Evolutionary conservation across 2,113 vertebrate species (phyloP).

Genomic region (Nematolebias whitei): DNA sequence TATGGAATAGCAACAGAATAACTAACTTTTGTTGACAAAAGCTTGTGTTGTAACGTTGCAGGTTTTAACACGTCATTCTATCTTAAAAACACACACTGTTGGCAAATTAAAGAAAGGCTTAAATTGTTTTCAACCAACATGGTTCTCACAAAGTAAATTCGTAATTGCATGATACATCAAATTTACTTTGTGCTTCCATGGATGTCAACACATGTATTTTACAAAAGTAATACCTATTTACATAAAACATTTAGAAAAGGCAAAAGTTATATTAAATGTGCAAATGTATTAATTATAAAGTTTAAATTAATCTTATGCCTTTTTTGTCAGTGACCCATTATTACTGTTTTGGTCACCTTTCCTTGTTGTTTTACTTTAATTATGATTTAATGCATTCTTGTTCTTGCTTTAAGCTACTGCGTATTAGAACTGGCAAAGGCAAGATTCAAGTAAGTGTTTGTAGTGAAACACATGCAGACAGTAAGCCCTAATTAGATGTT

Average conservation of each 20-base stretch:
- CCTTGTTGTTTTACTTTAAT: too few species aligned
- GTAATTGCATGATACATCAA: conserved; percentile 32
- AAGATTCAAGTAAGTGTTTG: too few species aligned
- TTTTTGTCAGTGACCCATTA: too few species aligned
- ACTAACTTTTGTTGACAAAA: conserved; percentile 23
- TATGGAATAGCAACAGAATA: conserved; percentile 7
- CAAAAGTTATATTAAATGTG: neutral
- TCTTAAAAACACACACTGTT: too few species aligned
- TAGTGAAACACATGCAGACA: too few species aligned
- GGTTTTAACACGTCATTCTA: too few species aligned
- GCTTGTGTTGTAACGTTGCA: conserved; percentile 22
- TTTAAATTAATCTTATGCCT: neutral
- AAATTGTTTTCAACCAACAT: conserved; percentile 7
- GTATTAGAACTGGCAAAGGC: too few species aligned
- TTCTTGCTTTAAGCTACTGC: too few species aligned
- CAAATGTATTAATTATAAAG: neutral
- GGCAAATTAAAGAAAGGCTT: conserved; percentile 11
- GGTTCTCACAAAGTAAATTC: conserved; percentile 20
- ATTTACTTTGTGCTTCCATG: conserved; percentile 3
- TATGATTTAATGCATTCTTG: too few species aligned
- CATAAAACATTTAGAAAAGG: neutral
- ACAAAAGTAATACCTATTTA: conserved; percentile 12
- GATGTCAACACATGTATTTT: conserved; percentile 27
- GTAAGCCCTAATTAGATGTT: too few species aligned
- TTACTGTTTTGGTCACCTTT: too few species aligned